phyloP scores from a whole-genome alignment of 2,888 invertebrate genomes.

The Mythimna loreyi region DNA sequence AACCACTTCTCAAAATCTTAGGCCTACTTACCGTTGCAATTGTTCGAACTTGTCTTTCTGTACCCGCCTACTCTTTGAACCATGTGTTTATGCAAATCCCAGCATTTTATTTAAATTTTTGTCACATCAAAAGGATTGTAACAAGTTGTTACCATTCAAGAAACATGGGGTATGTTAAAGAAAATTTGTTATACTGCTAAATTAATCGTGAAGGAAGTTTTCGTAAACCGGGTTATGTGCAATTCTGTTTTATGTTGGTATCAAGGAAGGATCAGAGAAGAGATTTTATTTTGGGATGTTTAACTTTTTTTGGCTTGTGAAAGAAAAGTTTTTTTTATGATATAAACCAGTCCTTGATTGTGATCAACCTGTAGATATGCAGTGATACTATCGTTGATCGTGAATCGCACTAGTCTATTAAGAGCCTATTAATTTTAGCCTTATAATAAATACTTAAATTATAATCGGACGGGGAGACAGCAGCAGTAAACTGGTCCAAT shows the following conservation, averaged over 20 bases:
- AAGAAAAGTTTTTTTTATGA: no score
- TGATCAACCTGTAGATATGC: no score
- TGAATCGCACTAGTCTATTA: no score
- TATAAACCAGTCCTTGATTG: no score
- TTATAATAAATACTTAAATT: no score
- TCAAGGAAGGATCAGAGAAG: background rate
- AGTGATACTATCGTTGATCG: no score
- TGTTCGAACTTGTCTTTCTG: slow-evolving; percentile 5
- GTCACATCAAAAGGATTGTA: slow-evolving; percentile 29
- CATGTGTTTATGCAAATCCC: slow-evolving; percentile 24
- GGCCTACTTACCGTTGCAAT: background rate
- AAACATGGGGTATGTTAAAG: slow-evolving; percentile 19
- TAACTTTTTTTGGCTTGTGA: background rate
- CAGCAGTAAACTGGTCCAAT: no score
- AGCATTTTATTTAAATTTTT: slow-evolving; percentile 32
- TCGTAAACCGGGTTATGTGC: background rate
- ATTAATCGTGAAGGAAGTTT: slow-evolving; percentile 23
- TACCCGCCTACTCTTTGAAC: background rate
- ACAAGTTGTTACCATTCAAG: slow-evolving; percentile 23
- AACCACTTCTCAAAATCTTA: background rate
- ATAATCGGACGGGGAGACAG: no score
- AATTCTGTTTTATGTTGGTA: slow-evolving; percentile 12
- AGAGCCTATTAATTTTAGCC: no score
- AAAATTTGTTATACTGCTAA: slow-evolving; percentile 24
- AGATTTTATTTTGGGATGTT: background rate